phyloP scores from a whole-genome alignment of 2,888 invertebrate genomes.

The Zhuqinia jingwanae region DNA sequence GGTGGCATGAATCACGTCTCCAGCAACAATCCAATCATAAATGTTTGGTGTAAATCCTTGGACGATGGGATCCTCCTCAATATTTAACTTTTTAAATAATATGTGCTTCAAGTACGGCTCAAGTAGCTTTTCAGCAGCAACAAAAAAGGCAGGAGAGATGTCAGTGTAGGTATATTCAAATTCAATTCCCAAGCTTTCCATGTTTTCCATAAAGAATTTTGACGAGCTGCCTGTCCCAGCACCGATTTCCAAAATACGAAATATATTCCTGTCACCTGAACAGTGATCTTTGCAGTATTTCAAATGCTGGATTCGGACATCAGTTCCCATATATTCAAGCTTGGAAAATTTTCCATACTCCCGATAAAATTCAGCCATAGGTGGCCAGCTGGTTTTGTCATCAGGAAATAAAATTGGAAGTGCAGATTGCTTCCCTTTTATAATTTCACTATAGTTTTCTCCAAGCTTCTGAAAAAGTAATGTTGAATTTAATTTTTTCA shows the following conservation, averaged over 20 bases:
- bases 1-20: conserved; percentile 35
- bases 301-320: no score
- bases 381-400: neutral
- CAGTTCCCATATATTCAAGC: no score
- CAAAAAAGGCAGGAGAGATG: conserved; percentile 43
- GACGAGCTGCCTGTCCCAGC: conserved; percentile 1
- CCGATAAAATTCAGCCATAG: neutral
- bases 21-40: conserved; percentile 1
- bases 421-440: neutral
- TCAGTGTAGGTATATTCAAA: conserved; percentile 55
- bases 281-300: neutral
- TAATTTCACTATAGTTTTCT: neutral
- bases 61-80: conserved; percentile 36
- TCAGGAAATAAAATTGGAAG: neutral
- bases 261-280: neutral
- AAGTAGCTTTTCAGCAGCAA: conserved; percentile 11
- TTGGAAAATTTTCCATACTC: neutral
- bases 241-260: conserved; percentile 24
- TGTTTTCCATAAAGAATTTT: neutral
- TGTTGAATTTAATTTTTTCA: neutral
- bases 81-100: conserved; percentile 5
- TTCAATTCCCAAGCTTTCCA: neutral
- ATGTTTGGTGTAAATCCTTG: conserved; percentile 27
- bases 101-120: neutral
- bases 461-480: neutral